Base-by-base conservation (phyloP, 1,140 invertebrate genomes). In the Aricia agestis region DNA sequence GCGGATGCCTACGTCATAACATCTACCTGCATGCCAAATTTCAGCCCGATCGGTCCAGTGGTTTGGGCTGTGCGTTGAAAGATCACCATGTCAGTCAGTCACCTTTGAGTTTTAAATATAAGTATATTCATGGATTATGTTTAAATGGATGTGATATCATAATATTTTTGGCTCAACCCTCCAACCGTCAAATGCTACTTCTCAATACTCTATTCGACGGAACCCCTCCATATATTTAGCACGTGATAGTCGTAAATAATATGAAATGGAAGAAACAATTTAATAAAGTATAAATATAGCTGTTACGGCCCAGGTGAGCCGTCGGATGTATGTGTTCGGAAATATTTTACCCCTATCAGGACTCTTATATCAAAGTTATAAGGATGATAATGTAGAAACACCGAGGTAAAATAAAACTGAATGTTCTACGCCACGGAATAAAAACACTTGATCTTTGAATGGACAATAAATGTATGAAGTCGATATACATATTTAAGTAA, bases 371-470 rank as follows among this genome's bases (percentile, higher is more conserved):
- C 36, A 6, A 36, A 36, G 36, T 1, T 9, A 36, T 36, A 36
- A 36, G 36, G 5, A 36, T 9, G 5, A 36, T 36, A 36, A 36
- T 1, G 9, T 36, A 36, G 2, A 6, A 36, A 36, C 9, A 4
- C 36, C 81, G 82, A 82, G 81, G 84, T 81, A 75, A 84, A 84
- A 85, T 81, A 84, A 82, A 82, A 83, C 76, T 81, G 59, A 36
- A 36, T 36, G 36, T 36, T 36, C 6, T 36, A 36, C 36, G 36
- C 68, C 82, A 73, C 76, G 77, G 75, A 67, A 73, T 65, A 73
- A 25, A 59, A 68, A 80, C 78, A 86, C 83, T 87, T 82, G 81
- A 81, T 86, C 81, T 86, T 87, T 85, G 78, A 80, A 71, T 73
- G 72, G 70, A 67, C 72, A 74, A 77, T 25, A 45, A 25, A 52